Evolutionary conservation across 2,113 vertebrate genomes (phyloP), one percentile per base, ranked within the genome.

Genomic region (Myiozetetes cayanensis): DNA sequence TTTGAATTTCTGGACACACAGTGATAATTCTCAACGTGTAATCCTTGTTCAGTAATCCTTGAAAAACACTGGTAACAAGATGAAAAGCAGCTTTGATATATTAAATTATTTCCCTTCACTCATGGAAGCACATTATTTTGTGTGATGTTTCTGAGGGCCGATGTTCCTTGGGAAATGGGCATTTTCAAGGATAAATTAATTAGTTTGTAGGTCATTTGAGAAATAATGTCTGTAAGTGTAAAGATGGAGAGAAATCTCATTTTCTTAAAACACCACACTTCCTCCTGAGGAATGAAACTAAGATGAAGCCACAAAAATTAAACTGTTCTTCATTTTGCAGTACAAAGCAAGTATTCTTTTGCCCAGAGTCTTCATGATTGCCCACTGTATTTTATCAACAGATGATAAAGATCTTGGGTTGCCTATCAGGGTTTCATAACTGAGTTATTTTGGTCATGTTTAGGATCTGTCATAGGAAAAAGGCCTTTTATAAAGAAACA

Each of bases 171-270:
- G 67, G 67, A 89, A 83, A 80, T 46, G 1, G 3, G 70, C 30
- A 74, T 91, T 91, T 93, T 88, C 85, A 86, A 71, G 72, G 75
- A 43, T 66, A 91, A 87, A 58, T 52, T 94, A 95, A 93, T 95
- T 95, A 61, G 49, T 65, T 91, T 68, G 67, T 23, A 89, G 85
- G 82, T 76, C 46, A 52, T 91, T 95, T 63, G 70, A 68, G 87
- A 83, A 65, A 62, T 23, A 19, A 11, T 41, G 41, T 25, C 47
- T 59, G 71, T 58, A 91, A 94, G 79, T 37, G 20, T 10, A 66
- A 79, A 85, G 22, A 12, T 19, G 53, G 59, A 58, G 67, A 20
- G 25, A 85, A 66, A 7, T 68, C 11, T 73, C 1, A 62, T 82
- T 87, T 93, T 63, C 67, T 76, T 37, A 93, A 33, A 72, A 20